Base-by-base conservation (phyloP, 1,140 invertebrate species). In the Cyrtorhinus lividipennis region DNA sequence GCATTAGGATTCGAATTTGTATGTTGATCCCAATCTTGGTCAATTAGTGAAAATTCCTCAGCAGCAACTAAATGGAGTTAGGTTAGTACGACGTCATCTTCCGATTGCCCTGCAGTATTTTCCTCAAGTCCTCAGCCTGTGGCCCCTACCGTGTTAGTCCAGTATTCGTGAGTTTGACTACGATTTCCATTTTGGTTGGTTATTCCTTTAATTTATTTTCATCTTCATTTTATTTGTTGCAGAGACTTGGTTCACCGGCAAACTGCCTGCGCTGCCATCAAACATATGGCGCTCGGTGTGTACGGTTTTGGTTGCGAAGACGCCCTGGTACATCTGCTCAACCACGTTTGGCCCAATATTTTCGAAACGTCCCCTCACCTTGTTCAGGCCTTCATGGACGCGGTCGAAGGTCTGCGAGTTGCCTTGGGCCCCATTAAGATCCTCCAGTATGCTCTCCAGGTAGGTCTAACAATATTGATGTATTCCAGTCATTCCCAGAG, bases 341-440 rank as follows among this genome's bases (percentile, higher is more conserved):
- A 99, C 76, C 95, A 98, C 71, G 95, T 99, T 0, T 99, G 97
- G 97, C 97, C 97, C 13, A 99, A 99, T 75, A 95, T 99, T 64
- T 98, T 99, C 72, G 97, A 99, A 78, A 99, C 95, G 0, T 98
- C 95, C 0, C 96, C 97, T 3, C 97, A 99, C 84, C 83, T 99
- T 62, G 95, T 99, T 8, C 96, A 99, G 77, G 95, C 96, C 3
- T 99, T 99, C 74, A 98, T 99, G 92, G 95, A 97, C 70, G 87
- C 95, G 5, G 90, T 99, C 3, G 97, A 99, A 75, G 96, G 95
- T 10, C 83, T 99, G 72, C 76, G 95, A 46, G 94, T 99, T 2
- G 92, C 95, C 0, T 76, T 99, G 8, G 97, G 97, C 25, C 92
- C 96, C 8, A 87, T 95, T 56, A 97, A 96, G 78, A 91, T 99